A percentile compares a stretch with the other conserved stretches of the same genome.
Conservation (phyloP, 2,113 vertebrate species). For the Himantopus leucocephalus region DNA sequence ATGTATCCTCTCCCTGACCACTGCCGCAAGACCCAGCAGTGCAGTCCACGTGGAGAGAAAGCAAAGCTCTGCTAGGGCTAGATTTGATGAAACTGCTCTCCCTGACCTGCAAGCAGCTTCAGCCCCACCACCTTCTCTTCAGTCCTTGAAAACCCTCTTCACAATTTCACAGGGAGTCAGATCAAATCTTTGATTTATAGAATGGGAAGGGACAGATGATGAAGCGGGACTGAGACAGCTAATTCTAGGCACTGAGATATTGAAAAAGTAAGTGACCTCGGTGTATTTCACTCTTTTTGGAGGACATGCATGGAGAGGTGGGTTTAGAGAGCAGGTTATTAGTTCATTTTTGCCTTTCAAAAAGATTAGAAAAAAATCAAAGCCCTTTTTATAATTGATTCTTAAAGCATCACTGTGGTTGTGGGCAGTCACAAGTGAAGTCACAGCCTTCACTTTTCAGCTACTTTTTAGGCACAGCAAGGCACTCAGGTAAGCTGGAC, state of each 20-base stretch:
- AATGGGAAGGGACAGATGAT: neutral
- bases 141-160: neutral
- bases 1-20: neutral
- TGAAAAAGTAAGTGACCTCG: neutral
- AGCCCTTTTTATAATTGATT: neutral
- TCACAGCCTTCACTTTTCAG: neutral
- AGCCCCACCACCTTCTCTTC: neutral
- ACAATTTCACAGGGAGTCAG: neutral
- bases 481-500: neutral
- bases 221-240: neutral
- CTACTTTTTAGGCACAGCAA: neutral
- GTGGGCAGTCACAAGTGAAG: too few species aligned
- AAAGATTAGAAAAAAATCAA: neutral
- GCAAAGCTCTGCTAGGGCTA: neutral
- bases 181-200: neutral
- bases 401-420: neutral
- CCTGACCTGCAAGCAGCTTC: neutral
- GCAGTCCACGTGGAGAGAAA: neutral
- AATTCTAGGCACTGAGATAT: fast-evolving
- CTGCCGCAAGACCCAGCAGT: neutral
- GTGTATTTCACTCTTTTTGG: neutral
- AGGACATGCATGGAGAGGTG: neutral
- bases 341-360: neutral
- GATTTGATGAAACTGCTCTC: neutral
- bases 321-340: neutral